Base-by-base conservation (phyloP, 2,113 vertebrate species). In the Genyomyrus donnyi region DNA sequence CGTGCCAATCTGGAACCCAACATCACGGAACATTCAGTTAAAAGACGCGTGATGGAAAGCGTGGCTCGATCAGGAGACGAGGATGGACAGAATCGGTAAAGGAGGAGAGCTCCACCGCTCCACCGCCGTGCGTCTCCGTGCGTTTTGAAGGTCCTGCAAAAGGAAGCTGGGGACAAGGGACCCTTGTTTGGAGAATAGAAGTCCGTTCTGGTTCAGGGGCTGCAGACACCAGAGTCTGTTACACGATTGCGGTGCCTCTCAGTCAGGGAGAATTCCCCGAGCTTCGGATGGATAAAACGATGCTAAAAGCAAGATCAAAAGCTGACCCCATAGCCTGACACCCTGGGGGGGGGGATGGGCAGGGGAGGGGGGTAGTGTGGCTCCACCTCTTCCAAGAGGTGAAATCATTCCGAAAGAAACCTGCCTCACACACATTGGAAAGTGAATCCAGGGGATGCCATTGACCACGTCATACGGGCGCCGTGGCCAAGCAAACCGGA, bases 161-260 rank as follows among this genome's bases (percentile, higher is more conserved):
- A 8, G 74, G 45, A 85, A 31, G 46, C 48, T 3, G 49, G 17
- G 13, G 35, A 85, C 83, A 85, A 52, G 85, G 4, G 2, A 31
- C 9, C 24, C 85, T 87, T 87, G 85, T 87, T 87, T 87, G 0
- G 45, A n/a, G 48, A 49, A 87, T 5, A 87, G 85, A 87, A 87
- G 24, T n/a, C 85, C 13, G 49, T 31, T 52, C 85, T 87, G 11
- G 46, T 35, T 87, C 10, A 19, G 42, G 83, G 83, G 46, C 85
- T 31, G 27, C 49, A 87, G 49, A 53, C 85, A 87, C 11, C 27
- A 56, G 49, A 77, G 85, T 15, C 11, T 53, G 27, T 53, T 31
- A 87, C n/a, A 27, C 2, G 1, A n/a, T 15, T 4, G 85, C 27
- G 50, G 85, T 56, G 49, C 27, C 49, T 7, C n/a, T 35, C 83